These are phyloP conservation scores for Sesia bembeciformis DNA, from an alignment of 2,888 invertebrate species.

Conservation along the genomic window DNA sequence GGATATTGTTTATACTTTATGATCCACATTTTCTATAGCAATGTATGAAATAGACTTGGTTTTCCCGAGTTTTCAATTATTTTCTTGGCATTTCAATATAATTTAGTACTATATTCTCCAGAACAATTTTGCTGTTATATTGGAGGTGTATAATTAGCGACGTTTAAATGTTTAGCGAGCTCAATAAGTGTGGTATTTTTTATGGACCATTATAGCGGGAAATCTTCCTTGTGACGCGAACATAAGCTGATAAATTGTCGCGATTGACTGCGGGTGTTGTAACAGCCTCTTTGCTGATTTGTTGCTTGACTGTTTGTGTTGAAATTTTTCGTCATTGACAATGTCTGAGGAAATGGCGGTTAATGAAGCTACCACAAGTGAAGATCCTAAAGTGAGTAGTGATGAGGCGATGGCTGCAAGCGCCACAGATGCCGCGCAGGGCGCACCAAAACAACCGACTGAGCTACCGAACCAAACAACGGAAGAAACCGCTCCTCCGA, in stretches of 20 bases:
- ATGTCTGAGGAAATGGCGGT: slow-evolving; percentile 71
- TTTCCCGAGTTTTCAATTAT: background rate
- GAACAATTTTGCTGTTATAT: background rate
- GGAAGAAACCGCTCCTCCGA: slow-evolving; percentile 19
- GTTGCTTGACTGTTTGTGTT: slow-evolving; percentile 42
- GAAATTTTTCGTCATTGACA: slow-evolving; percentile 53
- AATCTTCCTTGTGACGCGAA: slow-evolving; percentile 65
- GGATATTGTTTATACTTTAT: background rate
- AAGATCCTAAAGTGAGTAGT: slow-evolving; percentile 38
- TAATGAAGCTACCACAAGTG: slow-evolving; percentile 25
- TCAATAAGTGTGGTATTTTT: slow-evolving; percentile 24
- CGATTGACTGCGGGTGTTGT: slow-evolving; percentile 40
- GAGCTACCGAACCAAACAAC: slow-evolving; percentile 19
- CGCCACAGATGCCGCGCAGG: slow-evolving; percentile 23
- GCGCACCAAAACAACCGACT: slow-evolving; percentile 18
- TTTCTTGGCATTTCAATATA: background rate
- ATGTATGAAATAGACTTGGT: background rate
- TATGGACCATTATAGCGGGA: slow-evolving; percentile 61
- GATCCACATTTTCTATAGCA: background rate
- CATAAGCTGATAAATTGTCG: slow-evolving; percentile 47
- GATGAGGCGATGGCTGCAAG: slow-evolving; percentile 32
- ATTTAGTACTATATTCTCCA: background rate
- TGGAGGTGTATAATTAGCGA: background rate
- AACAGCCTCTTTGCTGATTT: slow-evolving; percentile 53
- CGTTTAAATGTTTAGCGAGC: slow-evolving; percentile 18